phyloP scores from a whole-genome alignment of 2,888 invertebrate species.

The Sphaeridia pumilis region DNA sequence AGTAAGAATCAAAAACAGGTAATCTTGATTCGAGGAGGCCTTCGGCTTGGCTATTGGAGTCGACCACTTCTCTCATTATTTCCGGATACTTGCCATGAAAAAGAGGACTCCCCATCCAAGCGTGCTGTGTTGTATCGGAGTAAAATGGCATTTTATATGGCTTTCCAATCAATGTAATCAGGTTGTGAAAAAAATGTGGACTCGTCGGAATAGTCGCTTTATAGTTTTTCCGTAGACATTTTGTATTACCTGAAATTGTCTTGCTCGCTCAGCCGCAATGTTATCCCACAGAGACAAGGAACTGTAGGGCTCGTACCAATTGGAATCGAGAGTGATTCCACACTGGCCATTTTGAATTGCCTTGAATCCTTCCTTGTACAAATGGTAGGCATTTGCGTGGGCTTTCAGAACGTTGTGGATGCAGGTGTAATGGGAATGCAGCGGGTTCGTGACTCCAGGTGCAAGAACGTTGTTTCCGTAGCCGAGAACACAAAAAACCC shows the following conservation, averaged over 20 bases:
- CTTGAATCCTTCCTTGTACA: constrained; percentile 50
- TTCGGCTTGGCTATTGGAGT: constrained; percentile 18
- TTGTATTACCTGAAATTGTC: constrained; percentile 28
- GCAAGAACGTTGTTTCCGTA: constrained; percentile 44
- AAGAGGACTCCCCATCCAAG: constrained; percentile 26
- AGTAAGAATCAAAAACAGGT: constrained; percentile 16
- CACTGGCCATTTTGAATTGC: constrained; percentile 29
- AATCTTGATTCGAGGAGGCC: constrained; percentile 19
- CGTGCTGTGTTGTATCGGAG: constrained; percentile 15
- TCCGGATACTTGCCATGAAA: constrained; percentile 24
- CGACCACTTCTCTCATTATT: constrained; percentile 24
- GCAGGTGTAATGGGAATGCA: constrained; percentile 51
- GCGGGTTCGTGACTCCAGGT: constrained; percentile 43
- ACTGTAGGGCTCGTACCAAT: constrained; percentile 26
- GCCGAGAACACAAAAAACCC: constrained; percentile 44
- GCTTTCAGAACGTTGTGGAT: constrained; percentile 51
- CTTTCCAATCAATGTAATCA: background rate
- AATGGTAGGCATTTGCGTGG: constrained; percentile 52
- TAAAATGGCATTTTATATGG: background rate
- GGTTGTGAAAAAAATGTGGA: too few relatives aligned
- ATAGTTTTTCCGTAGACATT: too few relatives aligned
- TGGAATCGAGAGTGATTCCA: constrained; percentile 28
- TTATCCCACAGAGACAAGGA: constrained; percentile 12
- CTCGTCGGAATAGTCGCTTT: too few relatives aligned
- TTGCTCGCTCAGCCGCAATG: constrained; percentile 25